phyloP scores from a whole-genome alignment of 2,888 invertebrate genomes.

The Catonia carolina region DNA sequence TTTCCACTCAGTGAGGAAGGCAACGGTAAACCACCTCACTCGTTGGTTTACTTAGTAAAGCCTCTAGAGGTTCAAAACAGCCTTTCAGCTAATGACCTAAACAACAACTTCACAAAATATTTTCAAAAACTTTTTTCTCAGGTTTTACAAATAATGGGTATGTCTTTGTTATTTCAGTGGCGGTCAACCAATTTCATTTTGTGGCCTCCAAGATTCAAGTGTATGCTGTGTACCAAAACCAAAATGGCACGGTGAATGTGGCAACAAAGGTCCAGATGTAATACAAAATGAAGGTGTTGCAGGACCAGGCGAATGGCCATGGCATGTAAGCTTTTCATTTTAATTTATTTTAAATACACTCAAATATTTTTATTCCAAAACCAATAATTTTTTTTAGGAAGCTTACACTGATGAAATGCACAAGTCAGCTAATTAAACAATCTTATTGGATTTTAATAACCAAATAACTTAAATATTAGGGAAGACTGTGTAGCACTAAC shows the following conservation, averaged over 20 bases:
- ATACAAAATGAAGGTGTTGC: conserved; percentile 13
- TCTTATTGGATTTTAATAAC: too few relatives aligned
- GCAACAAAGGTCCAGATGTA: conserved; percentile 21
- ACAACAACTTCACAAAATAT: too few relatives aligned
- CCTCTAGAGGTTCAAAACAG: too few relatives aligned
- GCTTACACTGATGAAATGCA: too few relatives aligned
- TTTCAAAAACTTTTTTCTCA: neutral
- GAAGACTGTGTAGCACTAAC: too few relatives aligned
- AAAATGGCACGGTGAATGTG: conserved; percentile 17
- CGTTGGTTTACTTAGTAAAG: too few relatives aligned
- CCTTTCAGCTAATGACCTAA: too few relatives aligned
- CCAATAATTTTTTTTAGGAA: too few relatives aligned
- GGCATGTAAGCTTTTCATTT: conserved; percentile 22
- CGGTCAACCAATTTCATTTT: conserved; percentile 21
- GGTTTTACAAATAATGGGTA: neutral
- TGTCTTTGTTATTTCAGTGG: conserved; percentile 8
- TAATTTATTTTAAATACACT: neutral
- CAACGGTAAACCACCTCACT: too few relatives aligned
- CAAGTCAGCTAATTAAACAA: too few relatives aligned
- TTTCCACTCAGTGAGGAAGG: too few relatives aligned
- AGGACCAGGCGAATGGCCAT: conserved; percentile 24
- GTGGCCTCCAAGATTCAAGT: conserved; percentile 20
- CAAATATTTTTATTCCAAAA: neutral
- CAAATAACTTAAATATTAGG: too few relatives aligned
- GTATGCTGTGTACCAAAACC: conserved; percentile 23